Evolutionary conservation across 2,888 invertebrate species (phyloP).

Genomic region (Sclerodermus sp.): DNA sequence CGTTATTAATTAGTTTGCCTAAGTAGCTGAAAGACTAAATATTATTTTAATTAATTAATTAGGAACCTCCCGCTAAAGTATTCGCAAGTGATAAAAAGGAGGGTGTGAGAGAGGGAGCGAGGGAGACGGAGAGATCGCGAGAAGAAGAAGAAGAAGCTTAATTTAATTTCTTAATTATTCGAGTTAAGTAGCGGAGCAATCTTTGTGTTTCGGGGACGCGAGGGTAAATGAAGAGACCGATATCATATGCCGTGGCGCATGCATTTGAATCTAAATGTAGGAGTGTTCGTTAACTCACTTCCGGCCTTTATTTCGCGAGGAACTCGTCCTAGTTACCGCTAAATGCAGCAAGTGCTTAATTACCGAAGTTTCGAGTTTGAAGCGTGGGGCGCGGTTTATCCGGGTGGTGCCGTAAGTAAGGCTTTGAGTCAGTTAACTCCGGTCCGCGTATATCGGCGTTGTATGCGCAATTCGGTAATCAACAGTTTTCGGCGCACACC

Average conservation of each 20-base stretch:
- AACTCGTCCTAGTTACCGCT: neutral
- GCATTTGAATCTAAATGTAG: neutral
- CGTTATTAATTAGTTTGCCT: no score
- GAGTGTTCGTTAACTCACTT: neutral
- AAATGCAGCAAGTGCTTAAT: constrained; percentile 4
- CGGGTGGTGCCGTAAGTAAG: neutral
- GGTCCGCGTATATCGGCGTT: neutral
- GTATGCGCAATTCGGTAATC: constrained; percentile 5
- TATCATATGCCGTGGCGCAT: neutral
- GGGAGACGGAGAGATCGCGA: no score
- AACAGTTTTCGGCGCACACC: constrained; percentile 1
- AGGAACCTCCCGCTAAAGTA: no score
- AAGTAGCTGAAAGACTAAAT: no score
- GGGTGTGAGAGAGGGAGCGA: no score
- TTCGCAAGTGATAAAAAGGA: no score
- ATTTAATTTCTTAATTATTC: no score
- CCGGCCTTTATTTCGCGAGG: neutral
- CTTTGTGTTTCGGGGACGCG: no score
- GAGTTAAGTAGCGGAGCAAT: no score
- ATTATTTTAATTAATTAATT: no score
- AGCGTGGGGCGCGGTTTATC: neutral
- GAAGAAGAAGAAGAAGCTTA: no score
- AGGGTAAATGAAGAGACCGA: no score
- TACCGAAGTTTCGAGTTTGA: constrained; percentile 10
- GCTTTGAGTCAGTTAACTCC: neutral